Evolutionary conservation across 1,140 invertebrate species (phyloP).

Genomic region (Matsumurasca onukii): DNA sequence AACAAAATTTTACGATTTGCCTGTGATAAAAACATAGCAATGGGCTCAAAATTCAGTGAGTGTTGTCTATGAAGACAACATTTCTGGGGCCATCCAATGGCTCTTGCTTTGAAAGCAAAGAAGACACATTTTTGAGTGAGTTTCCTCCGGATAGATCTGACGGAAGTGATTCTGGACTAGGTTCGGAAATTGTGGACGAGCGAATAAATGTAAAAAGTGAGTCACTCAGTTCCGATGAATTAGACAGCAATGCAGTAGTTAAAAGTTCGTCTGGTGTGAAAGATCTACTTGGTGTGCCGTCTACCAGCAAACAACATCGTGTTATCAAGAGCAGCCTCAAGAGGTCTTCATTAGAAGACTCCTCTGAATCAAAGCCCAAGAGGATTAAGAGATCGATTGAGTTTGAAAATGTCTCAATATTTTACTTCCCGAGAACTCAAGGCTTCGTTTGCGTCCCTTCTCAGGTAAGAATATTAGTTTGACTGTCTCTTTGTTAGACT

Average conservation of each 20-base stretch:
- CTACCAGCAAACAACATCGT: constrained; percentile 34
- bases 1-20: not conserved
- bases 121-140: constrained; percentile 29
- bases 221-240: constrained; percentile 35
- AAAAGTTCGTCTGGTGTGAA: not conserved
- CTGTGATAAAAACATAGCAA: not conserved
- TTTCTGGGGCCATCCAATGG: not conserved
- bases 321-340: constrained; percentile 57
- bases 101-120: not conserved
- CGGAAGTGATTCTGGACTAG: constrained; percentile 78
- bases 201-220: constrained; percentile 39
- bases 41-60: constrained; percentile 10
- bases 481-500: not conserved
- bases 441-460: constrained; percentile 98
- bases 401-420: constrained; percentile 92
- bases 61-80: no score
- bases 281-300: constrained; percentile 15
- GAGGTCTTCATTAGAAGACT: constrained; percentile 40
- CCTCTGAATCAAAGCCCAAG: constrained; percentile 26
- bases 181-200: constrained; percentile 50
- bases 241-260: constrained; percentile 10
- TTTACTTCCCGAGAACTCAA: constrained; percentile 92
- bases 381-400: constrained; percentile 77
- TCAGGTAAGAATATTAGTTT: constrained; percentile 56
- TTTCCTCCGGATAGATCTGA: constrained; percentile 59